Base-by-base conservation (phyloP, 2,113 vertebrate species). In the Mesoclemmys tuberculata region DNA sequence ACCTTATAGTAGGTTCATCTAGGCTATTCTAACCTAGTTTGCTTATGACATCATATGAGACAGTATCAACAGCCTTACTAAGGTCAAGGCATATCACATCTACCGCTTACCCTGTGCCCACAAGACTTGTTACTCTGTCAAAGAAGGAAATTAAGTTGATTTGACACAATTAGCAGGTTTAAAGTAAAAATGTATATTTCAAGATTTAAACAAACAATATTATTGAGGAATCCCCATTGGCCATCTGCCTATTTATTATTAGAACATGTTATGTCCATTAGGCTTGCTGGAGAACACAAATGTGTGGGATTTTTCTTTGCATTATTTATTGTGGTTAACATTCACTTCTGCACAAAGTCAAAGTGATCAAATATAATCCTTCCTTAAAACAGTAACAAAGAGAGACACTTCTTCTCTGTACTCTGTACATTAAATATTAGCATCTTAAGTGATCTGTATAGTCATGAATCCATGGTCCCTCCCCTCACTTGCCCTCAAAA, bases 151-250 rank as follows among this genome's bases (percentile, higher is more conserved):
- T 71, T 71, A 71, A 21, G n/a, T 38, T 71, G n/a, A n/a, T 38
- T 71, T 38, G 19, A 71, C 64, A 71, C 26, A 2, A 46, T 44
- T 77, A 77, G 10, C 26, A 46, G 26, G 74, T 46, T 77, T 77
- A 46, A 46, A 24, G 7, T 77, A 27, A 77, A 77, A 77, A 26
- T 13, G 13, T 77, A 46, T 46, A 46, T 77, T 44, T 77, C 11
- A 44, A 46, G 22, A 77, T 77, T 77, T 77, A 90, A 82, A 91
- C 55, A 96, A 38, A 58, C 54, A 94, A 83, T 5, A 94, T 92
- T 95, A 77, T 91, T 21, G 4, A 94, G 88, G 94, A 97, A 96
- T 91, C n/a, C 5, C 54, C 51, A 2, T 12, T 93, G 84, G 51
- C 74, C 86, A 93, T 52, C 5, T 87, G 26, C 48, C 82, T 92